These are phyloP conservation scores for Kuschelorhynchus macadamiae DNA, from an alignment of 2,888 invertebrate genomes.

Conservation along the genomic window DNA sequence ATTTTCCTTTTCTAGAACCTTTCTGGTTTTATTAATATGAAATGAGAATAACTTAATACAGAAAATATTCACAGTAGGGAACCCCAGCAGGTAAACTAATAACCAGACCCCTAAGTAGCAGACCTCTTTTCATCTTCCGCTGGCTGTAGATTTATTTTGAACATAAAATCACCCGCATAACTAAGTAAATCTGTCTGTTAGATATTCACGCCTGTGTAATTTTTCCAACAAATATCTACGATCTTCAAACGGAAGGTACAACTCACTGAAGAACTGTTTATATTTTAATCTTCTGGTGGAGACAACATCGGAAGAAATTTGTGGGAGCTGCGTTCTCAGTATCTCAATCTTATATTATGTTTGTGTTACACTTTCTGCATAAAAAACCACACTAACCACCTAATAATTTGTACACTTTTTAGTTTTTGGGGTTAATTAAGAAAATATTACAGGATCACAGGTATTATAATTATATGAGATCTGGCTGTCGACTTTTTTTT, in stretches of 20 bases:
- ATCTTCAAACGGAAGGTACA: conserved; percentile 1
- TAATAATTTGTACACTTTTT: too few relatives aligned
- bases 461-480: too few relatives aligned
- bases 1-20: too few relatives aligned
- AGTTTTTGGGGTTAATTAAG: too few relatives aligned
- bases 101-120: not conserved
- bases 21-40: too few relatives aligned
- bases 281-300: not conserved
- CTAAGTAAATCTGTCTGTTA: conserved; percentile 4
- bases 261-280: not conserved
- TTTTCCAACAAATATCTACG: conserved; percentile 1
- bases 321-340: not conserved
- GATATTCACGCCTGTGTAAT: conserved; percentile 5
- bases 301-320: not conserved
- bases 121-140: not conserved
- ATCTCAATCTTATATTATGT: too few relatives aligned
- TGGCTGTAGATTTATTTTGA: not conserved
- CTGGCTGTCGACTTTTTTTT: too few relatives aligned
- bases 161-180: conserved; percentile 3
- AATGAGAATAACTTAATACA: too few relatives aligned
- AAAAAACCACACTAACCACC: too few relatives aligned
- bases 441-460: too few relatives aligned
- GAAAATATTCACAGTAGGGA: not conserved
- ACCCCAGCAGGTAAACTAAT: not conserved
- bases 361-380: too few relatives aligned